phyloP scores from a whole-genome alignment of 2,113 vertebrate genomes.

The Oncorhynchus nerka region DNA sequence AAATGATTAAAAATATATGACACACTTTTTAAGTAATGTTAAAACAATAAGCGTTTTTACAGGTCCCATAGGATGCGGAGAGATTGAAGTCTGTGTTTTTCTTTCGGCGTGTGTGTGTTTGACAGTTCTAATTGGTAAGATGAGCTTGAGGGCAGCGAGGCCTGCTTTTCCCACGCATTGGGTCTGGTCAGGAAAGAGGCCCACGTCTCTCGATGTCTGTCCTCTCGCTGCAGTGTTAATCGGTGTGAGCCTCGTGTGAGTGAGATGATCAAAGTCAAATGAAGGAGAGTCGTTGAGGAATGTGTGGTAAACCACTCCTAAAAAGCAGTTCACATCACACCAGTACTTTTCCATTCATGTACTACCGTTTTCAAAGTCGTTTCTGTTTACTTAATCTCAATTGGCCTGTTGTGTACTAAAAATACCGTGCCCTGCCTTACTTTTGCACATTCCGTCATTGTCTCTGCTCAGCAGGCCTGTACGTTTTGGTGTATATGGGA shows the following conservation, averaged over 20 bases:
- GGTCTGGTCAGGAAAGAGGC: constrained; percentile 49
- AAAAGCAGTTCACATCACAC: constrained; percentile 71
- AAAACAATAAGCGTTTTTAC: constrained; percentile 67
- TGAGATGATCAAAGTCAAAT: constrained; percentile 76
- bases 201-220: constrained; percentile 56
- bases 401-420: constrained; percentile 63
- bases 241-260: constrained; percentile 71
- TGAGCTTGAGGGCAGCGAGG: constrained; percentile 52
- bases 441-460: no score
- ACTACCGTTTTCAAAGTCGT: constrained; percentile 69
- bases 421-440: no score
- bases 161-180: constrained; percentile 29
- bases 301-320: constrained; percentile 73
- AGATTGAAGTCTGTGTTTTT: constrained; percentile 57
- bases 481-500: constrained; percentile 40
- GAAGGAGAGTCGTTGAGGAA: constrained; percentile 75
- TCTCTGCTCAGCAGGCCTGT: constrained; percentile 61
- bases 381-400: constrained; percentile 75
- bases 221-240: constrained; percentile 73
- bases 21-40: constrained; percentile 72
- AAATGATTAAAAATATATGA: constrained; percentile 71
- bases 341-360: constrained; percentile 72
- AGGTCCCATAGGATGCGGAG: constrained; percentile 57
- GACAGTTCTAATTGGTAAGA: constrained; percentile 71
- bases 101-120: constrained; percentile 31